These are phyloP conservation scores for Mimachlamys varia DNA, from an alignment of 2,888 invertebrate species.

Conservation along the genomic window DNA sequence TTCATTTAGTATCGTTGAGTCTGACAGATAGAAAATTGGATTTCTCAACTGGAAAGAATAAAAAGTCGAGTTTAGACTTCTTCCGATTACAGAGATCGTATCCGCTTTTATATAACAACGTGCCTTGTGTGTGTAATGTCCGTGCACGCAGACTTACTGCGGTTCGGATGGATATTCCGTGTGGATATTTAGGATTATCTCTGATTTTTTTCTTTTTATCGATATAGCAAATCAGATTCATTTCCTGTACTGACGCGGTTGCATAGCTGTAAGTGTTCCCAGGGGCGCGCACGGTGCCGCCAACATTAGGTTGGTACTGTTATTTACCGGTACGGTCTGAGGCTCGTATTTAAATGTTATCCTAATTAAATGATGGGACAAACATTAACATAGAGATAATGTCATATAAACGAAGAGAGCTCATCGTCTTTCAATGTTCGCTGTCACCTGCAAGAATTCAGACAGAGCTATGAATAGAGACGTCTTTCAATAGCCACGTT, in stretches of 20 bases:
- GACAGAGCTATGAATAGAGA: neutral
- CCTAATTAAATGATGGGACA: constrained; percentile 47
- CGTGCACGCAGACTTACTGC: constrained; percentile 3
- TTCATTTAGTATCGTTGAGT: constrained; percentile 64
- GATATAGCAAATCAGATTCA: constrained; percentile 31
- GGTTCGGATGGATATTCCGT: neutral
- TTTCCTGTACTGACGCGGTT: constrained; percentile 15
- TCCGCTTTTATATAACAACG: constrained; percentile 36
- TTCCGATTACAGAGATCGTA: constrained; percentile 36
- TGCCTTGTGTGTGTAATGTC: constrained; percentile 25
- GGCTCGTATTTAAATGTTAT: constrained; percentile 42
- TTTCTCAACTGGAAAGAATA: constrained; percentile 64
- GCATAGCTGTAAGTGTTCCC: constrained; percentile 7
- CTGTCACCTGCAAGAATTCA: constrained; percentile 45
- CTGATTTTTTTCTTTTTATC: constrained; percentile 4
- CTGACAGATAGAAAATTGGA: constrained; percentile 76
- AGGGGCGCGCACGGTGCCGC: neutral
- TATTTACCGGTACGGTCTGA: constrained; percentile 37
- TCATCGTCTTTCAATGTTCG: constrained; percentile 39
- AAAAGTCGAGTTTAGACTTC: constrained; percentile 32
- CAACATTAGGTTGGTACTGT: constrained; percentile 6
- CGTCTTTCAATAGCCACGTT: neutral
- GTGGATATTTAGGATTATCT: constrained; percentile 28
- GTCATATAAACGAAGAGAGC: constrained; percentile 40
- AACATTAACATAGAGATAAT: constrained; percentile 46